phyloP scores from a whole-genome alignment of 2,797 vertebrate species.

The Peromyscus attwateri region DNA sequence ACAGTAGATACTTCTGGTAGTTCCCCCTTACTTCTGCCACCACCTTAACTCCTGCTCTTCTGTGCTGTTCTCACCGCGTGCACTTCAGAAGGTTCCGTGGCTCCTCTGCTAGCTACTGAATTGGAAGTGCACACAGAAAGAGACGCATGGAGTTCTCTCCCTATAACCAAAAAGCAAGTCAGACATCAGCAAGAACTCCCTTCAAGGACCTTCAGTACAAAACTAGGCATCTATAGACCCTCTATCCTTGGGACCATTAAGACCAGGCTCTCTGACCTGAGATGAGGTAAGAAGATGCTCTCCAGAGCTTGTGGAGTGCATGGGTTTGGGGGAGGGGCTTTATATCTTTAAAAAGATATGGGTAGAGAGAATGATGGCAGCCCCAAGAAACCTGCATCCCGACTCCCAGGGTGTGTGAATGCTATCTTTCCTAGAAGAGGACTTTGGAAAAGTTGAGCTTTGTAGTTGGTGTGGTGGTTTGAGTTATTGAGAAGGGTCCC shows the following conservation, averaged over 20 bases:
- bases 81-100: neutral
- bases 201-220: neutral
- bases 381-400: neutral
- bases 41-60: neutral
- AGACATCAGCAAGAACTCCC: neutral
- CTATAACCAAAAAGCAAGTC: neutral
- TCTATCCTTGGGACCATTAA: neutral
- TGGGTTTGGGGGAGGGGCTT: neutral
- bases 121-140: no score
- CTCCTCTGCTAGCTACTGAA: neutral
- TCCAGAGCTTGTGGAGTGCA: neutral
- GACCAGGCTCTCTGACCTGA: neutral
- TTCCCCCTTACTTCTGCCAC: no score
- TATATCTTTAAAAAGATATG: neutral
- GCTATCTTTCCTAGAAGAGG: no score
- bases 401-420: neutral
- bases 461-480: neutral
- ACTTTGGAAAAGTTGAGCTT: neutral
- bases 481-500: neutral
- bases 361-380: neutral
- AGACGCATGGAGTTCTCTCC: neutral
- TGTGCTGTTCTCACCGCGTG: no score
- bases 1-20: neutral
- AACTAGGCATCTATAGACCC: neutral
- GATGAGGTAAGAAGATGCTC: neutral